Evolutionary conservation across 2,797 vertebrate genomes (phyloP).

Genomic region (Semotilus atromaculatus): DNA sequence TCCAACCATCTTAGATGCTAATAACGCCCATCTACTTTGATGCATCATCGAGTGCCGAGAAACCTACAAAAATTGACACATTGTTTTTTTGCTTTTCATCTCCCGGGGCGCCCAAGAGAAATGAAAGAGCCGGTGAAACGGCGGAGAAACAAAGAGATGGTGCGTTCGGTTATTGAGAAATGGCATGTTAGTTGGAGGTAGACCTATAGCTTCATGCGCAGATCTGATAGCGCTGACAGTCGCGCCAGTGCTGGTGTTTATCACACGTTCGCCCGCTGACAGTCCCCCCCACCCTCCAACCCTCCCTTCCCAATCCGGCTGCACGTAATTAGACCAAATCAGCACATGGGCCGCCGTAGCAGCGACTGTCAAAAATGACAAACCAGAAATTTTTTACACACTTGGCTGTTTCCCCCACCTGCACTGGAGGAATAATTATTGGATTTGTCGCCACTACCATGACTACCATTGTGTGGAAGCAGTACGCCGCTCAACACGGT

Average conservation of each 20-base stretch:
- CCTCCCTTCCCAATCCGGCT: conserved; percentile 66
- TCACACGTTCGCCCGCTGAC: conserved; percentile 74
- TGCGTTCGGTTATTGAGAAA: conserved; percentile 75
- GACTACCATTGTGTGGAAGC: conserved; percentile 75
- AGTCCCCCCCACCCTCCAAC: conserved; percentile 70
- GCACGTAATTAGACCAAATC: conserved; percentile 86
- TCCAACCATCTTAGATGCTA: conserved; percentile 53
- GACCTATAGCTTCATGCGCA: conserved; percentile 63
- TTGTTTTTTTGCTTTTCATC: conserved; percentile 58
- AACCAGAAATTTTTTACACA: conserved; percentile 81
- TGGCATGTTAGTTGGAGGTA: conserved; percentile 71
- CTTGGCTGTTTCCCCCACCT: conserved; percentile 70
- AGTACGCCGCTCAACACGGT: conserved; percentile 61
- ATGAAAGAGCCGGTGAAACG: conserved; percentile 57
- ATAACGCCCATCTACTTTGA: conserved; percentile 58
- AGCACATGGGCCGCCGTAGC: conserved; percentile 82
- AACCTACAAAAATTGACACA: conserved; percentile 56
- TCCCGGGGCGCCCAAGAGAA: conserved; percentile 63
- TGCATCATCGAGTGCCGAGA: conserved; percentile 48
- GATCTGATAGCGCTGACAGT: conserved; percentile 79
- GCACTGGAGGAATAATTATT: conserved; percentile 81
- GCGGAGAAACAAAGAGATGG: conserved; percentile 57
- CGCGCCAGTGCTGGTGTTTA: conserved; percentile 79
- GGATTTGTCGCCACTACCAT: conserved; percentile 80
- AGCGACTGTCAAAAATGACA: conserved; percentile 85